phyloP scores from a whole-genome alignment of 2,797 vertebrate species.

The Pipistrellus pygmaeus region DNA sequence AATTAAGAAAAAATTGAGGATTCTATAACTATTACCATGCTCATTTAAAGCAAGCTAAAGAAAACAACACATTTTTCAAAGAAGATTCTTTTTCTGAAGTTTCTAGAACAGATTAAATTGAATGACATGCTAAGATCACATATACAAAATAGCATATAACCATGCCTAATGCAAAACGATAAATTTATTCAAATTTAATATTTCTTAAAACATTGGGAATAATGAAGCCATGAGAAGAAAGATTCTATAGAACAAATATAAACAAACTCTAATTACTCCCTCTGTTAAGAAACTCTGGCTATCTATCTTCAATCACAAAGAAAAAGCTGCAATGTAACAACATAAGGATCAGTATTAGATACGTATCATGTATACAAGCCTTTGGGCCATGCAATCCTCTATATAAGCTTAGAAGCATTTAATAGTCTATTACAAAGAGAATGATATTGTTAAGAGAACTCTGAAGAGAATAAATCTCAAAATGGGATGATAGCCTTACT shows the following conservation, averaged over 20 bases:
- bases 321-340: background rate
- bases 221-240: background rate
- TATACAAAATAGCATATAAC: background rate
- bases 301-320: background rate
- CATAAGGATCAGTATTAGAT: background rate
- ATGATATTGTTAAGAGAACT: background rate
- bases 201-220: background rate
- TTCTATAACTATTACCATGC: background rate
- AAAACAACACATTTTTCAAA: conserved; percentile 16
- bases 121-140: background rate
- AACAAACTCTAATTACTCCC: background rate
- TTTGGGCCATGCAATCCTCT: background rate
- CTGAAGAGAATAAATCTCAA: background rate
- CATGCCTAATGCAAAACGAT: background rate
- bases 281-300: background rate
- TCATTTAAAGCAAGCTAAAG: background rate
- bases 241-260: background rate
- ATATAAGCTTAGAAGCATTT: background rate
- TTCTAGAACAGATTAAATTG: background rate
- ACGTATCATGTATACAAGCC: background rate
- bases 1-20: background rate
- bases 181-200: background rate
- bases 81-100: background rate
- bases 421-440: background rate
- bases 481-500: background rate